Evolutionary conservation across 2,113 vertebrate species (phyloP).

Genomic region (Marmota flaviventris): DNA sequence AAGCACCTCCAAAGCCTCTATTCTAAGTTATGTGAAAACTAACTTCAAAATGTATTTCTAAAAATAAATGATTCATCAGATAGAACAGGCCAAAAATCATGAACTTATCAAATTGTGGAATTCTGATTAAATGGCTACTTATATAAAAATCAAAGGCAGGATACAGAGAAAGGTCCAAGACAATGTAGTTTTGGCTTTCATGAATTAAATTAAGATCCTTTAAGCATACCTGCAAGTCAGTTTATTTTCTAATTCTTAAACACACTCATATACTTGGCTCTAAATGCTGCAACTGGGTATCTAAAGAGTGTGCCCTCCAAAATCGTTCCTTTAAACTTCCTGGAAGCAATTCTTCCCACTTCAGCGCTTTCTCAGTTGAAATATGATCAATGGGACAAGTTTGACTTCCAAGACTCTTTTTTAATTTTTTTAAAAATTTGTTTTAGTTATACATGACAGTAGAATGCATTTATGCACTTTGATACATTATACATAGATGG

Average conservation of each 20-base stretch:
- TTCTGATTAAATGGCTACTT: slow-evolving; percentile 70
- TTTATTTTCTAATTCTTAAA: slow-evolving; percentile 49
- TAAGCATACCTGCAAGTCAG: background rate
- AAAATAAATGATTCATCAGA: slow-evolving; percentile 51
- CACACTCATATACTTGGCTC: background rate
- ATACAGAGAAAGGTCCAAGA: background rate
- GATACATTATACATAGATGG: too few species aligned
- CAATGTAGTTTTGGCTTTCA: slow-evolving; percentile 6
- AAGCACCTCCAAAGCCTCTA: slow-evolving; percentile 30
- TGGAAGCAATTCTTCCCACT: slow-evolving; percentile 1
- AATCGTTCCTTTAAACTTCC: slow-evolving; percentile 72
- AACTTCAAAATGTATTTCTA: slow-evolving; percentile 50
- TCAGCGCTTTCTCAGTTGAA: background rate
- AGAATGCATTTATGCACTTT: too few species aligned
- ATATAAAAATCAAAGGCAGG: slow-evolving; percentile 54
- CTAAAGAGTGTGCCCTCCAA: slow-evolving; percentile 14
- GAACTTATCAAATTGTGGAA: slow-evolving; percentile 69
- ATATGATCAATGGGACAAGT: background rate
- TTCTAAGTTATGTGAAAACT: slow-evolving; percentile 40
- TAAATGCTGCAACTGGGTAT: background rate
- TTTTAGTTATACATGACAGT: too few species aligned
- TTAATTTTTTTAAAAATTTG: too few species aligned
- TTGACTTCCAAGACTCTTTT: background rate
- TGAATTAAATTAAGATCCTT: background rate
- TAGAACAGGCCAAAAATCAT: slow-evolving; percentile 11